phyloP scores from a whole-genome alignment of 2,888 invertebrate genomes.

The Tenthredo mesomela region DNA sequence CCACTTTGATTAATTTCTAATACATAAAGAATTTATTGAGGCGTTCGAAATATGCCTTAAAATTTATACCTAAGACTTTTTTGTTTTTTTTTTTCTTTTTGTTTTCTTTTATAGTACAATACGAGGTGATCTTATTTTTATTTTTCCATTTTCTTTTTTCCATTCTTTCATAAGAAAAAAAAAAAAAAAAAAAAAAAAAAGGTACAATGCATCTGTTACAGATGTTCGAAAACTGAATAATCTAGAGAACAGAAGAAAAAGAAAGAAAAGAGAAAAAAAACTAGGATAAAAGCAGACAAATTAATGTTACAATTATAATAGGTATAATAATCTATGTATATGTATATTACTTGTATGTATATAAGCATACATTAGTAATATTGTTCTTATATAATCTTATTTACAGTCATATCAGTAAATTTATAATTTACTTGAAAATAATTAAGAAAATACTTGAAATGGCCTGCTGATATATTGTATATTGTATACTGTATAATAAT shows the following conservation, averaged over 20 bases:
- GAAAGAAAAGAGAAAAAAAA: not conserved
- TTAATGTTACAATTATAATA: slow-evolving; percentile 1
- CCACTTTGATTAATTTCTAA: slow-evolving; percentile 46
- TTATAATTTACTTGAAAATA: slow-evolving; percentile 20
- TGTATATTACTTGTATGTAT: slow-evolving; percentile 28
- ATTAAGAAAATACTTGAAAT: slow-evolving; percentile 37
- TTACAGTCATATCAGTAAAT: slow-evolving; percentile 46
- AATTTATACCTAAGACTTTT: slow-evolving; percentile 41
- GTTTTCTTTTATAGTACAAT: slow-evolving; percentile 28
- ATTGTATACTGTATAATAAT: not conserved
- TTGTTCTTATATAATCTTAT: slow-evolving; percentile 46
- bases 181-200: slow-evolving; percentile 5
- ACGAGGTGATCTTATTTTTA: slow-evolving; percentile 51
- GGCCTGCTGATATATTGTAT: slow-evolving; percentile 12
- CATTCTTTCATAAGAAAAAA: slow-evolving; percentile 2
- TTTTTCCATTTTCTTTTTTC: slow-evolving; percentile 36
- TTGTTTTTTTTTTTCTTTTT: not conserved
- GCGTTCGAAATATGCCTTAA: slow-evolving; percentile 46
- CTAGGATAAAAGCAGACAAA: not conserved
- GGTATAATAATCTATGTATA: not conserved
- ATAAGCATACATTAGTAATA: slow-evolving; percentile 5
- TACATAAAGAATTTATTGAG: slow-evolving; percentile 37
- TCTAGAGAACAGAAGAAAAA: not conserved
- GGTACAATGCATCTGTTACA: not conserved
- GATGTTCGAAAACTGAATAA: not conserved